phyloP scores from a whole-genome alignment of 2,113 vertebrate species.

The Piprites chloris region DNA sequence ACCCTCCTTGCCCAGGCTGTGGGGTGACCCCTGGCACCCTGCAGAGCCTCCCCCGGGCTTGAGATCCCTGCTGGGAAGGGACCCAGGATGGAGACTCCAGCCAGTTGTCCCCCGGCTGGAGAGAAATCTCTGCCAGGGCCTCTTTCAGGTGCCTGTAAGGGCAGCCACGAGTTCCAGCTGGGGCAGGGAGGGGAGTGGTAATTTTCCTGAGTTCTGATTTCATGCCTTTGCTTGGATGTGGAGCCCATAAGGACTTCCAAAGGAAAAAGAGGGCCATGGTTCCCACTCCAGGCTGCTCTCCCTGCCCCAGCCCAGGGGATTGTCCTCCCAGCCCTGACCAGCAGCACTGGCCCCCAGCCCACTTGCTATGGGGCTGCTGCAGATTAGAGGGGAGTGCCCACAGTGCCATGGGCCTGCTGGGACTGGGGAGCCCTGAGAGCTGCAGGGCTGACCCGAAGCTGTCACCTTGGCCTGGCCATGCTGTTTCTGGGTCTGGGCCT shows the following conservation, averaged over 20 bases:
- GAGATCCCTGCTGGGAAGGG: accelerated
- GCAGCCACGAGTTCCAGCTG: not conserved
- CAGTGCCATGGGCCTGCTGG: accelerated
- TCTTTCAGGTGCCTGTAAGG: not conserved
- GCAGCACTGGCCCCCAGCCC: not conserved
- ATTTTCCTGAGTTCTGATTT: not conserved
- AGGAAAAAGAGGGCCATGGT: not conserved
- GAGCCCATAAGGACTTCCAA: not conserved
- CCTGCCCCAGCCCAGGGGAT: not conserved
- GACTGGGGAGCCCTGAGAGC: accelerated
- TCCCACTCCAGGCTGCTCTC: not conserved
- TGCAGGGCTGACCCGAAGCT: not conserved
- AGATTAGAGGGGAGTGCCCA: not conserved
- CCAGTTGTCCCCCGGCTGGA: accelerated
- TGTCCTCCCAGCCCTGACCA: accelerated
- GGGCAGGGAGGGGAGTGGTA: not conserved
- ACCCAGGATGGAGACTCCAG: not conserved
- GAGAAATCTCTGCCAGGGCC: not conserved
- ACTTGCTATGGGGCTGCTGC: accelerated
- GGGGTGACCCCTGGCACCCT: not conserved
- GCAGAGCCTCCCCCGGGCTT: accelerated
- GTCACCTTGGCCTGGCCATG: accelerated
- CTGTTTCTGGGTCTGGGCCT: not conserved
- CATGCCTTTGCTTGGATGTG: not conserved
- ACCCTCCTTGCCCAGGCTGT: not conserved